Evolutionary conservation across 2,888 invertebrate genomes (phyloP), one percentile per base, ranked within the genome.

Genomic region (Noctua janthina): DNA sequence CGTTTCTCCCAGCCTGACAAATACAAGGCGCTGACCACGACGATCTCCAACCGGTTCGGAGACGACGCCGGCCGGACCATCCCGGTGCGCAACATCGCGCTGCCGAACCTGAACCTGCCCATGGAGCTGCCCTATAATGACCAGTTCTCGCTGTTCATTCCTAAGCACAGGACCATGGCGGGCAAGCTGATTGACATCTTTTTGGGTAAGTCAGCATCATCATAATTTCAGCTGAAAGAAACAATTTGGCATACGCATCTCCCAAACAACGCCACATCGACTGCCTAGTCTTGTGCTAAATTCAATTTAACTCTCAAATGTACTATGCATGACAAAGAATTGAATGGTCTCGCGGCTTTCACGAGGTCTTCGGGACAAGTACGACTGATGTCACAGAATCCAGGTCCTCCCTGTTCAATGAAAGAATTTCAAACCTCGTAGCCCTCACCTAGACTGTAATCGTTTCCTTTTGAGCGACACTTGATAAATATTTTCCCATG

Each of bases 111-210:
- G 23, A 93, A 95, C 20, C 91, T 97, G 64, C 98, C 98, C 0
- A 95, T 97, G 97, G 93, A 97, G 89, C 95, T 98, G 90, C 96
- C 97, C 6, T 97, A 97, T 85, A 97, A 97, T 39, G 97, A 97
- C 6, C 97, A 97, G 89, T 98, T 98, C 95, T 98, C 98, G 0
- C 96, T 98, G 43, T 98, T 98, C 93, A 97, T 98, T 84, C 98
- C 98, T 2, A 96, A 96, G 76, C 98, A 98, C 94, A 97, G 98
- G 4, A 93, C 94, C 87, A 97, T 98, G 94, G 98, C 98, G 0
- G 97, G 96, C 0, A 97, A 97, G 11, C 97, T 98, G 10, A 98
- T 98, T 81, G 97, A 98, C 82, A 97, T 98, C 71, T 98, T 98
- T 81, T 95, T 98, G 97, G 97, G 89, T 90, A 72, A 90, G 83